phyloP scores from a whole-genome alignment of 2,888 invertebrate genomes.

The Acronicta leporina region DNA sequence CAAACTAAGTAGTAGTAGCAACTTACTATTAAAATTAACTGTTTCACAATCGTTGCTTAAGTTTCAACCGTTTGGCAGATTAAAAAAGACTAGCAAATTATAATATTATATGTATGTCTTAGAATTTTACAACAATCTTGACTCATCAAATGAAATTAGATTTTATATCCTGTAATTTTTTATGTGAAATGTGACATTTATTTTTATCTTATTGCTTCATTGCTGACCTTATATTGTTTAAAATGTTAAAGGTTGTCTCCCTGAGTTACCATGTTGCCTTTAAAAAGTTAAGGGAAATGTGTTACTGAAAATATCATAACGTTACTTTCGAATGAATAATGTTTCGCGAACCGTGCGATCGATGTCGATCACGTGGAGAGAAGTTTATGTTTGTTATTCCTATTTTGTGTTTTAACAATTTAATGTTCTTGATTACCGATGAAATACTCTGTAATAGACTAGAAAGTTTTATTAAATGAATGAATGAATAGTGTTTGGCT shows the following conservation, averaged over 20 bases:
- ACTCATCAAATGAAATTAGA: constrained; percentile 4
- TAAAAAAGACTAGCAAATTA: not conserved
- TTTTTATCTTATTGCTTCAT: constrained; percentile 23
- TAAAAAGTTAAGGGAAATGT: not conserved
- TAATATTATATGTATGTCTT: not conserved
- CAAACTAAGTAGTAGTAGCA: too few species aligned
- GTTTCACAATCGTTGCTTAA: too few species aligned
- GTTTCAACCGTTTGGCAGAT: too few species aligned
- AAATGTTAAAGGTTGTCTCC: constrained; percentile 14
- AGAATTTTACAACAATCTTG: not conserved
- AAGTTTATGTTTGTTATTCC: constrained; percentile 27
- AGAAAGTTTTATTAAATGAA: constrained; percentile 65
- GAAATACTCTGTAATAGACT: constrained; percentile 58
- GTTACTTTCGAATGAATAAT: not conserved
- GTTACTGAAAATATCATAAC: not conserved
- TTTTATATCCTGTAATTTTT: not conserved
- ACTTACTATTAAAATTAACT: too few species aligned
- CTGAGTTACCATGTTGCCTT: not conserved
- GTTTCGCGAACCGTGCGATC: not conserved
- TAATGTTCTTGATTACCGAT: constrained; percentile 34
- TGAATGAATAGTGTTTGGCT: constrained; percentile 66
- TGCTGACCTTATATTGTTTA: constrained; percentile 13
- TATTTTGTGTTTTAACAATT: constrained; percentile 30
- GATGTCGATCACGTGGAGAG: constrained; percentile 29
- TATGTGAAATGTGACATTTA: constrained; percentile 4